Percentiles rank a stretch among this genome's conserved stretches.
phyloP scores from a whole-genome alignment of 2,113 vertebrate species.

The Colossoma macropomum region DNA sequence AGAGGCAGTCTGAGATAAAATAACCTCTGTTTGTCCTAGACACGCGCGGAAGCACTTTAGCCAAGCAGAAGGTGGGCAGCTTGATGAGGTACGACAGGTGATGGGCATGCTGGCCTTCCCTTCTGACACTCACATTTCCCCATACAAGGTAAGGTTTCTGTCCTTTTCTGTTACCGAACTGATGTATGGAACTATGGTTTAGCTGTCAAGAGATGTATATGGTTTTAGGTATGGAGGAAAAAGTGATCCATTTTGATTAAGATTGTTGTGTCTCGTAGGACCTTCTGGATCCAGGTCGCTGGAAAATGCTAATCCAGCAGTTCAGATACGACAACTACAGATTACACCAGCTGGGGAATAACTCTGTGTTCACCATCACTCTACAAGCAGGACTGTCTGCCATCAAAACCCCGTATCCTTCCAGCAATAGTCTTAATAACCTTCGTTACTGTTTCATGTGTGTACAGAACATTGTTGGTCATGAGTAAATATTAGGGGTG shows the following conservation, averaged over 20 bases:
- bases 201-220: background rate
- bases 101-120: conserved; percentile 99
- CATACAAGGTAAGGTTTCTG: conserved; percentile 87
- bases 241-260: background rate
- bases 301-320: conserved; percentile 99
- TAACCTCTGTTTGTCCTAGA: conserved; percentile 71
- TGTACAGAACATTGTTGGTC: background rate
- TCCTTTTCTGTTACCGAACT: background rate
- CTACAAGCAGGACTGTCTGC: conserved; percentile 98
- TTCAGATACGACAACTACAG: conserved; percentile 99
- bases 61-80: conserved; percentile 95
- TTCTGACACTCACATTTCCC: conserved; percentile 97
- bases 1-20: background rate
- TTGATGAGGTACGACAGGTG: conserved; percentile 98
- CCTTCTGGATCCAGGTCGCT: conserved; percentile 96
- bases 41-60: conserved; percentile 98
- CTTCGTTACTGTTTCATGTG: background rate
- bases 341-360: conserved; percentile 98
- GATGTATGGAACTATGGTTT: background rate
- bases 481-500: too few species aligned
- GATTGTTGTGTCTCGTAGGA: conserved; percentile 78
- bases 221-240: background rate
- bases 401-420: conserved; percentile 99
- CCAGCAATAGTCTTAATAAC: background rate
- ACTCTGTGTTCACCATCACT: conserved; percentile 98